Evolutionary conservation across 2,113 vertebrate genomes (phyloP), one percentile per base, ranked within the genome.

Genomic region (Vulpes vulpes): DNA sequence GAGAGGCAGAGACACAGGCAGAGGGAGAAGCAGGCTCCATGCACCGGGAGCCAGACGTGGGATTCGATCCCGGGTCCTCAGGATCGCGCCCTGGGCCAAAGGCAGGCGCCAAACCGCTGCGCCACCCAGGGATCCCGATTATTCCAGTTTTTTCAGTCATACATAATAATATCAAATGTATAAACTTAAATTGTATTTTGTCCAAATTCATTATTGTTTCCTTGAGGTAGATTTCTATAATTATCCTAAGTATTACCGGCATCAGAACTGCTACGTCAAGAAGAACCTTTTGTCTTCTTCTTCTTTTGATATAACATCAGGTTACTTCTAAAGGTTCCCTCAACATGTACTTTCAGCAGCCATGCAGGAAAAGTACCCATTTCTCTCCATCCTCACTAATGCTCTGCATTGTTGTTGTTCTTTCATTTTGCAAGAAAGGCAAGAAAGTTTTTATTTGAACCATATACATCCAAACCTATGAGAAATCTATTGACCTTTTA

Each of bases 381-480:
- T 87, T 83, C 23, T 81, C 23, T 65, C 65, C 51, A 59, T 10
- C 32, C 49, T 73, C 35, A 55, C 20, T 51, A n/a, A 6, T 19
- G 78, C 2, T 14, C 25, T 19, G 8, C 51, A 25, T 3, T 55
- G 38, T 3, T 8, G 1, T 92, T 84, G 30, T 73, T 62, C 79
- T 89, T 14, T 92, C 43, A 69, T 89, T 87, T 88, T 64, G 6
- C 38, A 74, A 89, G 7, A 79, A 80, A 89, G 14, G 2, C 7
- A 25, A 38, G 43, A 15, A 73, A 81, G 10, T 62, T 88, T 95
- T 85, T 55, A 67, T 82, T 82, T 95, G 67, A 95, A 20, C 30
- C 2, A 73, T 14, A 73, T 15, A 25, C 22, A 65, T 43, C 49
- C 5, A 93, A 79, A 73, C 4, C 23, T 64, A 73, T 43, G 32